A percentile compares a stretch with the other conserved stretches of the same genome.
Conservation (phyloP, 2,113 vertebrate species). For the Macquaria ambigua region DNA sequence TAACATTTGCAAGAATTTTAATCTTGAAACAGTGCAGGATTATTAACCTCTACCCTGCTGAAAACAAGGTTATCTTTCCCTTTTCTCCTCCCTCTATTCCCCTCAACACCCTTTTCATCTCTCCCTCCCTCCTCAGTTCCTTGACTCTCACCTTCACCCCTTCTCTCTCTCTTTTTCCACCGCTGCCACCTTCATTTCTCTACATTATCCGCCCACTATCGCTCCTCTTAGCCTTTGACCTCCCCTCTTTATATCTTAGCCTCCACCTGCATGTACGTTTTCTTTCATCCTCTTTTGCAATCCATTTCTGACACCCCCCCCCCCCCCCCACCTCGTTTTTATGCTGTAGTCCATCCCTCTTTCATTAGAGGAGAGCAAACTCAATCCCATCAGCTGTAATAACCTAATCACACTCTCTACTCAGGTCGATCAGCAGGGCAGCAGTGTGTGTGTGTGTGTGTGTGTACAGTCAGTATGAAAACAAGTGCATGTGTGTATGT, state of each 20-base stretch:
- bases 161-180: neutral
- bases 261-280: neutral
- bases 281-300: conserved; percentile 1
- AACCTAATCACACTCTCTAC: conserved; percentile 54
- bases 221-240: neutral
- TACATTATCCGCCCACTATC: neutral
- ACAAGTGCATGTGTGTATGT: neutral
- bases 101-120: neutral
- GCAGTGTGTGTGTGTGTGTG: neutral
- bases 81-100: neutral
- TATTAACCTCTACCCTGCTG: conserved; percentile 14
- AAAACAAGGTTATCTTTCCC: conserved; percentile 41
- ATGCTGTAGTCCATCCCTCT: conserved; percentile 54
- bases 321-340: neutral
- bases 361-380: conserved; percentile 71
- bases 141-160: conserved; percentile 65
- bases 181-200: conserved; percentile 9
- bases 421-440: conserved; percentile 26
- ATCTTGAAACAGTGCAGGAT: conserved; percentile 19
- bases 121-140: conserved; percentile 27
- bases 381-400: conserved; percentile 69
- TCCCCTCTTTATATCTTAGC: conserved; percentile 17
- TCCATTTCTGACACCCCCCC: conserved; percentile 18
- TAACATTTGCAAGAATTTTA: neutral
- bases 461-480: neutral